Evolutionary conservation across 1,140 invertebrate species (phyloP), one percentile per base, ranked within the genome.

Genomic region (Delia radicum): DNA sequence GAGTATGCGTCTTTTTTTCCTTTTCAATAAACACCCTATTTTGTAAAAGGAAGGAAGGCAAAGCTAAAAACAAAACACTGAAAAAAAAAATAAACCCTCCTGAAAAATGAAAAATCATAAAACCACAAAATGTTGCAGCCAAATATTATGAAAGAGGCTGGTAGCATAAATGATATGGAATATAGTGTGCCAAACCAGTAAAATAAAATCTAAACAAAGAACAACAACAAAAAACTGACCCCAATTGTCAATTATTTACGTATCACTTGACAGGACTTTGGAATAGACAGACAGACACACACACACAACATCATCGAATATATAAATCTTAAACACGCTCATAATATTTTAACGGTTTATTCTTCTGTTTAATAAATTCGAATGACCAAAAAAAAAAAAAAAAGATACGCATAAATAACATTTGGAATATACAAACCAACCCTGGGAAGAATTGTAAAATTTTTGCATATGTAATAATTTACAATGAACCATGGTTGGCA

Each of bases 211-310:
- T n/a, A 48, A 15, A 15, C 10, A 48, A n/a, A n/a, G 15, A 15
- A n/a, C 18, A 55, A 55, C 5, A 33, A 55, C 12, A 55, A 67
- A 48, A 77, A 74, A 82, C 75, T 84, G 82, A 84, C 82, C 82
- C 82, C 81, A 79, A 79, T 55, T 84, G 82, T 84, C 82, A 84
- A 84, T 84, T 84, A 84, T 84, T 84, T 84, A 84, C 82, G 82
- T 84, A 84, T 84, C 82, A 84, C 82, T 84, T 84, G 82, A 82
- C 81, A 84, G 78, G 12, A 55, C 48, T 75, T 55, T 21, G 18
- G 5, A 55, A 55, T 24, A 55, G 48, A 55, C 0, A 55, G 6
- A 55, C n/a, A 48, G 46, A 2, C 46, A 48, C 15, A n/a, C 46
- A n/a, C 15, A 48, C 46, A n/a, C 15, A 18, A 3, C n/a, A 55